Base-by-base conservation (phyloP, 2,797 vertebrate genomes). In the Anas acuta region DNA sequence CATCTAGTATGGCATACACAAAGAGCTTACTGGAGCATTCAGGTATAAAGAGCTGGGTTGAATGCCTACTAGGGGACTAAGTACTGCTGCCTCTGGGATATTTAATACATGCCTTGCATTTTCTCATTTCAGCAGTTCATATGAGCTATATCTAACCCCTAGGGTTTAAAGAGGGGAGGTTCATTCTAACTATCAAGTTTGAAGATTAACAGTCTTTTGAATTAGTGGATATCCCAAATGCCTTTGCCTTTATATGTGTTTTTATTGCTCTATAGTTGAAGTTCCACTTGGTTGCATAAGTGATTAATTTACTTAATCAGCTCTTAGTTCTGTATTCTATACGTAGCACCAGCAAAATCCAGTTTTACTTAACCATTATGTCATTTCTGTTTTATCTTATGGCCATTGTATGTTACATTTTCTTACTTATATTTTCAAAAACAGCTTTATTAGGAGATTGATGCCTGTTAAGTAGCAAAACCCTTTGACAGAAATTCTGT, bases 21-120 rank as follows among this genome's bases (percentile, higher is more conserved):
- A 97, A 97, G 96, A 91, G 96, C 86, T 97, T 91, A 89, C 88
- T 97, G 96, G 97, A 98, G 97, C 97, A 97, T 98, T 94, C 96
- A 95, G 97, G 97, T 90, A 98, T 97, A 96, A 96, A 97, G 95
- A 95, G 84, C 93, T 93, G 53, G 69, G 70, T 84, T 92, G 95
- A 97, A 96, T 94, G 91, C 87, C 92, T 95, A 84, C 74, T 95
- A 91, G 84, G 89, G 57, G 77, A 92, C 92, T 93, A 87, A 94
- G 93, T 87, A 93, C 92, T 96, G 90, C 93, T 96, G 92, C 92
- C 95, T 96, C 89, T 96, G 93, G 93, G 96, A 95, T 97, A 96
- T 96, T 97, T 96, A 96, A 96, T 96, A 93, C 87, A 96, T 93
- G 89, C 93, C 95, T 94, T 95, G 92, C 92, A 93, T 96, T 97